Conservation (phyloP, 2,888 invertebrate genomes). For the Sinotaia quadrata region DNA sequence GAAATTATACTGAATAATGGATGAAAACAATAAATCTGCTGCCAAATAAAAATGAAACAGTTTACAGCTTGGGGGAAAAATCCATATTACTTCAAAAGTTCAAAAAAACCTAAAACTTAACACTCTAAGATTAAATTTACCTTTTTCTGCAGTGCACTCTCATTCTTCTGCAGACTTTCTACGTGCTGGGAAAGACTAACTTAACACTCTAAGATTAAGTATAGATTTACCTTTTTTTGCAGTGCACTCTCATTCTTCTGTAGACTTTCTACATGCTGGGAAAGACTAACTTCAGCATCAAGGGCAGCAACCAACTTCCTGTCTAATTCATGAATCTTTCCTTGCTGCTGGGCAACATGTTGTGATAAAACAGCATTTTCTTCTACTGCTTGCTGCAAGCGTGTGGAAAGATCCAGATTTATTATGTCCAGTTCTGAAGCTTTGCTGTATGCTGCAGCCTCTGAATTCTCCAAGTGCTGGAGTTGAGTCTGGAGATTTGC, state of each 20-base stretch:
- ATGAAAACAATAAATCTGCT: no score
- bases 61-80: no score
- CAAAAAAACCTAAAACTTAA: no score
- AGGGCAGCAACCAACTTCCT: constrained; percentile 45
- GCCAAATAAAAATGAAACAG: no score
- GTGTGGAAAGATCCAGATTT: constrained; percentile 56
- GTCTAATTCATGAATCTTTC: constrained; percentile 50
- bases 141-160: constrained; percentile 48
- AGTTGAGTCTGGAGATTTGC: constrained; percentile 48
- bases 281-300: constrained; percentile 49
- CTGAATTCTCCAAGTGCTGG: constrained; percentile 55
- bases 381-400: constrained; percentile 54
- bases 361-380: constrained; percentile 58
- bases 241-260: constrained; percentile 50
- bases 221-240: constrained; percentile 51
- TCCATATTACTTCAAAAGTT: no score
- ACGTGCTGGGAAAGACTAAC: constrained; percentile 50
- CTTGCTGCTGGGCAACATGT: constrained; percentile 49
- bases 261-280: constrained; percentile 50
- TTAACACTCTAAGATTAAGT: no score
- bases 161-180: constrained; percentile 49
- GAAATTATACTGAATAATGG: no score
- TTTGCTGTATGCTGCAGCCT: constrained; percentile 56
- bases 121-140: no score
- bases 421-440: constrained; percentile 56